These are phyloP conservation scores for Perodicticus potto DNA, from an alignment of 2,797 vertebrate species.

Conservation along the genomic window DNA sequence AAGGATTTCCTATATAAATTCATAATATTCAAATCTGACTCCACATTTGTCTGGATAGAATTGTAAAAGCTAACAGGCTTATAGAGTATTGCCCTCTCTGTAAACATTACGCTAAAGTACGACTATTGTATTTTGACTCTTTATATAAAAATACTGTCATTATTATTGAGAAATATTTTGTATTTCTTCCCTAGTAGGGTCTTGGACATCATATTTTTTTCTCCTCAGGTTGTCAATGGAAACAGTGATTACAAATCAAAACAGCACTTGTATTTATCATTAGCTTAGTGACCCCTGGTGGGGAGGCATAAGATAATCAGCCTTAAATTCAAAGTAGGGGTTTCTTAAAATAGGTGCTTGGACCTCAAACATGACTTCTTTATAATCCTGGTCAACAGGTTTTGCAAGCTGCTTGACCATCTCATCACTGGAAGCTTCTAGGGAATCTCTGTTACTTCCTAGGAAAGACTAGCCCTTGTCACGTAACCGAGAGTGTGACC, in stretches of 20 bases:
- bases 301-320: conserved; percentile 73
- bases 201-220: background rate
- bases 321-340: background rate
- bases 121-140: background rate
- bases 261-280: conserved; percentile 73
- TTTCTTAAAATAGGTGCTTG: background rate
- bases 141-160: background rate
- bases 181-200: background rate
- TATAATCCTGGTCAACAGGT: background rate
- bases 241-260: background rate
- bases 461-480: background rate
- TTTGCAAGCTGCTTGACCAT: background rate
- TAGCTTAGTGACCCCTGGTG: conserved; percentile 84
- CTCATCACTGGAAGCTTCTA: background rate
- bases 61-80: background rate
- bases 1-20: background rate
- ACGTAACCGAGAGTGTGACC: background rate
- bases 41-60: background rate
- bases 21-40: background rate
- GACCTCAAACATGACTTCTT: background rate
- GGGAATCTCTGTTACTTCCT: background rate
- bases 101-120: background rate
- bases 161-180: background rate
- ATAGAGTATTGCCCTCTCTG: background rate
- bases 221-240: background rate